Base-by-base conservation (phyloP, 2,888 invertebrate species). In the Caprella mutica region DNA sequence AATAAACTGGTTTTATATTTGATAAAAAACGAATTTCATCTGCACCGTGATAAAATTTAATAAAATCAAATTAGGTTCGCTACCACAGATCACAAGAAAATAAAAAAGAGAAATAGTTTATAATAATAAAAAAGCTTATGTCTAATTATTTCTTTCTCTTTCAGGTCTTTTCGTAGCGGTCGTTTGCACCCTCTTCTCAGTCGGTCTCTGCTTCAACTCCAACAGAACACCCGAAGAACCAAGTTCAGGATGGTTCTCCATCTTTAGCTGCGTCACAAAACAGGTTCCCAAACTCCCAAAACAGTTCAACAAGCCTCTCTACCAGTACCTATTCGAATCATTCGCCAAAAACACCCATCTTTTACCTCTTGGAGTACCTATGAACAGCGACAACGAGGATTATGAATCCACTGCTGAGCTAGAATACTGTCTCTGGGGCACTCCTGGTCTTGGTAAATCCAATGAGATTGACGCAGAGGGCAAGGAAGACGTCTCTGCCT, bases 331-430 rank as follows among this genome's bases (percentile, higher is more conserved):
- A 8, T 48, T 48, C 27, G 48, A 48, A 21, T 30, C 48, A 4
- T 48, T 48, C 48, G 48, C 48, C 26, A 27, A 30, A 14, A 48
- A 48, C 48, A 48, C 48, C 17, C 48, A 48, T 30, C 48, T 48
- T 24, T 23, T 48, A 9, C 48, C 48, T 48, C 27, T 48, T 5
- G 48, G 48, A 5, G 48, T 48, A 30, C 48, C 48, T 2, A 48
- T 48, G 48, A 27, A 48, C 29, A 48, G 48, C 48, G 33, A 48
- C 12, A 30, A 27, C 6, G 48, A 48, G 33, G 48, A 48, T 48
- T 48, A 30, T 48, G 48, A 48, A 29, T 29, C 48, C 19, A 48
- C 48, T 19, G 48, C 48, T 24, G 33, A 48, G 48, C 27, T 48
- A 12, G 48, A 48, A 24, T 4, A 48, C 17, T 48, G 48, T 17